phyloP scores from a whole-genome alignment of 2,888 invertebrate genomes.

The Leptinotarsa tumamoca region DNA sequence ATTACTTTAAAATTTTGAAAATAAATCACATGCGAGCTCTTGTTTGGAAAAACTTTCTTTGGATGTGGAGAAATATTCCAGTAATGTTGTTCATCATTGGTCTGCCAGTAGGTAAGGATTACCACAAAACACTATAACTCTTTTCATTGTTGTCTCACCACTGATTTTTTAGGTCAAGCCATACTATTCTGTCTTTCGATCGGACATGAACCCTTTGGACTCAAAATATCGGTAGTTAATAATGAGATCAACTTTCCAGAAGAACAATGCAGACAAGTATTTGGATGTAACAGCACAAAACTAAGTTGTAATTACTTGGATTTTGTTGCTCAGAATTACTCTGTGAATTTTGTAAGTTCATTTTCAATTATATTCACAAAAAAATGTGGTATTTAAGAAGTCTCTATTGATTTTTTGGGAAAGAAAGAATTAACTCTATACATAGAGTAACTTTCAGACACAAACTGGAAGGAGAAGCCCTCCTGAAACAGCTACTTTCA shows the following conservation, averaged over 20 bases:
- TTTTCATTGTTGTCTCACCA: no score
- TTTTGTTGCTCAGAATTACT: constrained; percentile 73
- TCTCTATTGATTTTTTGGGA: neutral
- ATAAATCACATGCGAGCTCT: constrained; percentile 82
- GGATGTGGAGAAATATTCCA: constrained; percentile 86
- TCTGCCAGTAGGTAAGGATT: constrained; percentile 78
- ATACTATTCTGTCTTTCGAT: constrained; percentile 89
- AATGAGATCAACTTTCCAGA: constrained; percentile 72
- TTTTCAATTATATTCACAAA: constrained; percentile 25
- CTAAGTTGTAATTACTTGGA: constrained; percentile 85
- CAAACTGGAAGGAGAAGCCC: no score
- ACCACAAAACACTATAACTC: neutral
- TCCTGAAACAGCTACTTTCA: no score
- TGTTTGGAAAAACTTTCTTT: constrained; percentile 89
- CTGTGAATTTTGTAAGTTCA: constrained; percentile 75
- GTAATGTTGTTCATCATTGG: constrained; percentile 88
- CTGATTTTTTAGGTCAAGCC: constrained; percentile 71
- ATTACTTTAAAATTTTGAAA: constrained; percentile 75
- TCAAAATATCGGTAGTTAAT: constrained; percentile 85
- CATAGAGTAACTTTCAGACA: no score
- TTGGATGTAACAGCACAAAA: constrained; percentile 61
- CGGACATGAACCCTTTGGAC: constrained; percentile 84
- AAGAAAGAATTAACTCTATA: no score
- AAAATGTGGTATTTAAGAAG: neutral
- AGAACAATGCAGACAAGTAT: constrained; percentile 56